Percentiles rank a stretch among this genome's conserved stretches.
Conservation (phyloP, 2,888 invertebrate genomes). For the Dexiosoma caninum region DNA sequence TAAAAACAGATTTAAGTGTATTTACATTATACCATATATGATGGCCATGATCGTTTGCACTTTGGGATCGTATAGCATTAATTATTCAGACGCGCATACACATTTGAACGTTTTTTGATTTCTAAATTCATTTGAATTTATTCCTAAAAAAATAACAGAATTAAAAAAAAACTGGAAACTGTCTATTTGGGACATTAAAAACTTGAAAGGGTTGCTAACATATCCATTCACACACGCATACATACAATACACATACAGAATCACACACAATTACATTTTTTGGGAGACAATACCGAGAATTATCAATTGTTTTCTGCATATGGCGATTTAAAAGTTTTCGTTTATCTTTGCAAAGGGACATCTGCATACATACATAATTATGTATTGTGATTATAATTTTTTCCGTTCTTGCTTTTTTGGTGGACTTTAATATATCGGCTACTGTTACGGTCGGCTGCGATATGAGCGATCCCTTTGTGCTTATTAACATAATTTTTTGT, state of each 20-base stretch:
- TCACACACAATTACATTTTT: no score
- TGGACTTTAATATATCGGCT: constrained; percentile 24
- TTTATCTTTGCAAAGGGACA: not conserved
- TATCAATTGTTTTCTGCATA: constrained; percentile 11
- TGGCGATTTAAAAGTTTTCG: not conserved
- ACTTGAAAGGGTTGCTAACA: constrained; percentile 1
- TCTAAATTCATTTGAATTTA: not conserved
- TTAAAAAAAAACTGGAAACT: not conserved
- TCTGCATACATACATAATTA: not conserved
- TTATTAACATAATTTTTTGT: constrained; percentile 44
- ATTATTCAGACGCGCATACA: not conserved
- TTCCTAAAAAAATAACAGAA: not conserved
- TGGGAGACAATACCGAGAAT: not conserved
- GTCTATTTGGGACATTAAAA: not conserved
- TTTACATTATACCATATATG: not conserved
- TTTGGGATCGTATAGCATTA: constrained; percentile 27
- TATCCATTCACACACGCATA: not conserved
- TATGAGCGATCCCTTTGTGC: not conserved
- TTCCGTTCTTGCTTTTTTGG: not conserved
- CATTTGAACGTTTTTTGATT: not conserved
- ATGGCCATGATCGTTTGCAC: constrained; percentile 22
- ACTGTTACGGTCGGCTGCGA: constrained; percentile 4
- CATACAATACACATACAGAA: not conserved
- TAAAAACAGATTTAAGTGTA: no score
- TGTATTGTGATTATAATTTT: not conserved